Conservation (phyloP, 2,113 vertebrate species). For the Accipiter virgatus region DNA sequence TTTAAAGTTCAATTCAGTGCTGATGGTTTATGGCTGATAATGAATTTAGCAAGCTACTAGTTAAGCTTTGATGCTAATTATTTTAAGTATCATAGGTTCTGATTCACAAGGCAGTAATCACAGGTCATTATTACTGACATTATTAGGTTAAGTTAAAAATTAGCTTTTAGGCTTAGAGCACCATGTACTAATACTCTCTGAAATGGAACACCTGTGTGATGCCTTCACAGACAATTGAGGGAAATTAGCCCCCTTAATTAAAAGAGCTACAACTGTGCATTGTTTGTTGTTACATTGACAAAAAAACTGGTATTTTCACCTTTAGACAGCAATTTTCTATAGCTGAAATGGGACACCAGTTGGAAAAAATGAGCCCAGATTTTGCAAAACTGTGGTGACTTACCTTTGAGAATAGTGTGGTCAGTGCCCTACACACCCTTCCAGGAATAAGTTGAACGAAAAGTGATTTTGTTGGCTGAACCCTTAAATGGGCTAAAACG, state of each 20-base stretch:
- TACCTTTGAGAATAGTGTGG: neutral
- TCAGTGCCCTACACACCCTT: rapidly evolving
- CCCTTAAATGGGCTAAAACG: neutral
- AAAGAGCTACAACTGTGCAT: conserved; percentile 45
- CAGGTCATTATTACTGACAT: conserved; percentile 66
- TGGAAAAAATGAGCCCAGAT: neutral
- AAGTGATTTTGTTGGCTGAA: neutral
- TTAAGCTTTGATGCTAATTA: conserved; percentile 74
- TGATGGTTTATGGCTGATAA: conserved; percentile 66
- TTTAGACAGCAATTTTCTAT: neutral
- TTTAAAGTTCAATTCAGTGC: conserved; percentile 33
- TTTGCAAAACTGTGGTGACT: neutral
- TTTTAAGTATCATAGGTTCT: conserved; percentile 74
- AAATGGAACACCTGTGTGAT: conserved; percentile 70
- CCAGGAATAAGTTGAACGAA: neutral
- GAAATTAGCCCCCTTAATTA: conserved; percentile 70
- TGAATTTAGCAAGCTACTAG: conserved; percentile 68
- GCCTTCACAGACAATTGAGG: conserved; percentile 50
- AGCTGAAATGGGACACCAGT: neutral
- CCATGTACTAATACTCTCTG: conserved; percentile 61
- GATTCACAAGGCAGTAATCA: conserved; percentile 74
- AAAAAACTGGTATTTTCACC: neutral
- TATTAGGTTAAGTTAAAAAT: conserved; percentile 76
- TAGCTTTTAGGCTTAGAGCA: conserved; percentile 68
- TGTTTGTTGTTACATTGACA: conserved; percentile 29